Evolutionary conservation across 2,113 vertebrate species (phyloP).

Genomic region (Pseudolaguvia tuberculata): DNA sequence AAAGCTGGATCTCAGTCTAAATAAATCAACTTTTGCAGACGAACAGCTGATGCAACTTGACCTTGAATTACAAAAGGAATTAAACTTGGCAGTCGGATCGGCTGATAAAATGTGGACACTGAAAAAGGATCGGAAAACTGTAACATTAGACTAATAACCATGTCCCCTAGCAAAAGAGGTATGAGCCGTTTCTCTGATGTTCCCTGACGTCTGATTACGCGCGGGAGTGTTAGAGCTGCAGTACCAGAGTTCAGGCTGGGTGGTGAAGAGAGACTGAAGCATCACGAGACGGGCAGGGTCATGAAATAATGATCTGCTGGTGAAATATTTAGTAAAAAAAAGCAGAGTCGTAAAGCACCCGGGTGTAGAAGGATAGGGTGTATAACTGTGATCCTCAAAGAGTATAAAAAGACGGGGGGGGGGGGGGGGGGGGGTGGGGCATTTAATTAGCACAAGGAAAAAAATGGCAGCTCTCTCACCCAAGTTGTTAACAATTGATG

Average conservation of each 20-base stretch:
- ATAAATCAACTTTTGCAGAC: not conserved
- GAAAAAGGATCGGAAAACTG: not conserved
- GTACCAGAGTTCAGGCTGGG: conserved; percentile 16
- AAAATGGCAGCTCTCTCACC: conserved; percentile 10
- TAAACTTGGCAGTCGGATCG: not conserved
- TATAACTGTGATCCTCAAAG: conserved; percentile 46
- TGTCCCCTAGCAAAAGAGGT: not conserved
- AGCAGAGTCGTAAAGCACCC: conserved; percentile 56
- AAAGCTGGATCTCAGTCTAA: too few relatives aligned
- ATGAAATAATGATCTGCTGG: conserved; percentile 69
- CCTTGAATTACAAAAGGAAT: not conserved
- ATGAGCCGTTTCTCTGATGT: conserved; percentile 5
- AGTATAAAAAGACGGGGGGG: conserved; percentile 45
- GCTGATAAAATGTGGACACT: not conserved
- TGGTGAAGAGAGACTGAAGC: conserved; percentile 39
- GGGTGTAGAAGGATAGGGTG: conserved; percentile 52
- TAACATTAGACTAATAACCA: not conserved
- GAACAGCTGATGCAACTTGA: not conserved
- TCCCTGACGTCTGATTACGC: conserved; percentile 10
- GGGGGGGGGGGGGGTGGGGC: conserved; percentile 51
- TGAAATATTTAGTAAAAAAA: conserved; percentile 69
- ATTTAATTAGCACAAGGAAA: conserved; percentile 44
- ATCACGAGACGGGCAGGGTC: conserved; percentile 56
- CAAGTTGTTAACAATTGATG: not conserved
- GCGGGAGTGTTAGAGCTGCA: conserved; percentile 7